phyloP scores from a whole-genome alignment of 2,113 vertebrate species.

The Chloebia gouldiae region DNA sequence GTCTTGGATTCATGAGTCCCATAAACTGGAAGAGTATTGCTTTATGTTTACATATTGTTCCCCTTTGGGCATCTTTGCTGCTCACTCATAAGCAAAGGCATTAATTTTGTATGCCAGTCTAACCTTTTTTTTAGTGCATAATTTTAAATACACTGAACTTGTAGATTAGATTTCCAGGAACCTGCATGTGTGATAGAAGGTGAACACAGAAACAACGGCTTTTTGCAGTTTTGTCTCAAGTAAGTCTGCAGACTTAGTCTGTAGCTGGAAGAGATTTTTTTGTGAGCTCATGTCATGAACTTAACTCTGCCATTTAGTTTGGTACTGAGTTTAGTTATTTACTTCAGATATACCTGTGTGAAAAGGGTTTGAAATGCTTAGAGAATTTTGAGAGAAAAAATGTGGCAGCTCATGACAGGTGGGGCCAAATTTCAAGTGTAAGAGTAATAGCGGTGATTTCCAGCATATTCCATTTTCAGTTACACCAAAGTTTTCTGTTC shows the following conservation, averaged over 20 bases:
- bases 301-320: neutral
- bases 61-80: neutral
- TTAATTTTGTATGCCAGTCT: neutral
- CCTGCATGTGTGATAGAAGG: fast-evolving
- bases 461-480: neutral
- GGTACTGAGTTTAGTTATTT: neutral
- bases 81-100: neutral
- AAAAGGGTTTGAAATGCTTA: neutral
- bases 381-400: neutral
- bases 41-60: neutral
- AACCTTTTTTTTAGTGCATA: neutral
- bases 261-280: neutral
- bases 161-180: neutral
- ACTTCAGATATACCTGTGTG: neutral
- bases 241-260: neutral
- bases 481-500: neutral
- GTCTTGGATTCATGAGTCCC: neutral
- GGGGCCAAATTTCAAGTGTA: neutral
- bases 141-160: neutral
- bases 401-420: fast-evolving
- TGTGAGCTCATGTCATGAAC: neutral
- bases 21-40: neutral
- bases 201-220: neutral
- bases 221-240: neutral
- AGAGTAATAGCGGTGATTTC: neutral